Evolutionary conservation across 1,140 invertebrate genomes (phyloP).

Genomic region (Drosophila persimilis): DNA sequence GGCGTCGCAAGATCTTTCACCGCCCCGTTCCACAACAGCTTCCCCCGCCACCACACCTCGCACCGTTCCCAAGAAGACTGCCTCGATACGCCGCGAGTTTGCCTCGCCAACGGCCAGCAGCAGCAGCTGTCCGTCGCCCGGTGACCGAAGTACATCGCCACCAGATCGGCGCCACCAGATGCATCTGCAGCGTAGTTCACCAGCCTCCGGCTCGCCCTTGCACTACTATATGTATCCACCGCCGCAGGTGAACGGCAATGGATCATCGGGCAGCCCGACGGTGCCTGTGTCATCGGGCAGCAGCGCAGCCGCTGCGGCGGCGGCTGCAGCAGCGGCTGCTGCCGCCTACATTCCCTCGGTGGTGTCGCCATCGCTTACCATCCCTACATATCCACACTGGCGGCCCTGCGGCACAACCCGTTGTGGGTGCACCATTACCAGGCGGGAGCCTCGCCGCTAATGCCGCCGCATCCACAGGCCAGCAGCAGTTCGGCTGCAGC

Average conservation of each 20-base stretch:
- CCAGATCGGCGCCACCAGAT: conserved; percentile 57
- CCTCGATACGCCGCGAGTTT: conserved; percentile 80
- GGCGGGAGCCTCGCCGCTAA: conserved; percentile 78
- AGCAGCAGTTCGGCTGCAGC: conserved; percentile 38
- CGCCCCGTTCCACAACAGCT: conserved; percentile 62
- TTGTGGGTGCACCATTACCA: conserved; percentile 85
- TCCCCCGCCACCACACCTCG: conserved; percentile 70
- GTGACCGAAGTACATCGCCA: conserved; percentile 62
- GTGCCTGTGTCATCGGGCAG: conserved; percentile 32
- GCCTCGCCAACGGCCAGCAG: conserved; percentile 74
- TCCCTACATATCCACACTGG: conserved; percentile 83
- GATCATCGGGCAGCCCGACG: conserved; percentile 43
- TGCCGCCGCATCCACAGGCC: conserved; percentile 51
- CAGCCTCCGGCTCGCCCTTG: conserved; percentile 57
- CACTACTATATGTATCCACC: conserved; percentile 80
- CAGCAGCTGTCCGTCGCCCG: conserved; percentile 70
- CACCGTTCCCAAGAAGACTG: conserved; percentile 83
- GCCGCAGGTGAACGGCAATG: conserved; percentile 55
- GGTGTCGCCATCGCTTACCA: conserved; percentile 68
- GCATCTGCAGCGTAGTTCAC: conserved; percentile 60
- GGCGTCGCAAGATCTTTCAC: conserved; percentile 56
- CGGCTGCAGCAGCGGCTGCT: conserved; percentile 67
- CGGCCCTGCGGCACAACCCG: conserved; percentile 80
- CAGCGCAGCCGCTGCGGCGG: conserved; percentile 52
- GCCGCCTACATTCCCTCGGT: conserved; percentile 79